Evolutionary conservation across 2,888 invertebrate species (phyloP).

Genomic region (Neoscelio sp.): DNA sequence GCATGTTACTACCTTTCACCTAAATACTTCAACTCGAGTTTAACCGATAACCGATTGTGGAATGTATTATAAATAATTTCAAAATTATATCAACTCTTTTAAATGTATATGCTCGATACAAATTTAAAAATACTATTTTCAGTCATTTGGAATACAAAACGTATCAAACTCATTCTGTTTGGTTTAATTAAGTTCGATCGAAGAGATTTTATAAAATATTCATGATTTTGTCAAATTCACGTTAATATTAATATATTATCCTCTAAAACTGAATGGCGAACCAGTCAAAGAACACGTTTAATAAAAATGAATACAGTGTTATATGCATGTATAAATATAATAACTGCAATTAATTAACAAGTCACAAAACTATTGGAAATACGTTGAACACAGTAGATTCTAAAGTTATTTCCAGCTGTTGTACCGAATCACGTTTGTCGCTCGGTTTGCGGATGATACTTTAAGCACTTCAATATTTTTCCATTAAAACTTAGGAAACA

Average conservation of each 20-base stretch:
- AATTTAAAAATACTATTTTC: background rate
- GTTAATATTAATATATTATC: background rate
- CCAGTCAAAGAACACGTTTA: conserved; percentile 6
- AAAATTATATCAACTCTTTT: conserved; percentile 12
- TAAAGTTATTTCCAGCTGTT: conserved; percentile 23
- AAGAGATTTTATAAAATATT: conserved; percentile 14
- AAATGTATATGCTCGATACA: background rate
- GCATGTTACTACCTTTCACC: conserved; percentile 44
- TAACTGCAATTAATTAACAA: conserved; percentile 7
- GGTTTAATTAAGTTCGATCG: conserved; percentile 2
- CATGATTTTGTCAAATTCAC: conserved; percentile 23
- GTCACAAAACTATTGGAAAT: background rate
- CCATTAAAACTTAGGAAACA: conserved; percentile 22
- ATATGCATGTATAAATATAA: background rate
- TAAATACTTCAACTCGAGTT: conserved; percentile 35
- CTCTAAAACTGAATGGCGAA: background rate
- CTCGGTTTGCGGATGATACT: conserved; percentile 17
- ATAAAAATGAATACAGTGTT: background rate
- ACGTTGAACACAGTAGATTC: conserved; percentile 4
- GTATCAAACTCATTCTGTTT: background rate
- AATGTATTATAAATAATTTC: conserved; percentile 43
- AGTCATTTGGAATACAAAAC: too few species aligned
- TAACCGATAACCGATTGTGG: conserved; percentile 44
- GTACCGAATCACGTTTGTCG: conserved; percentile 28
- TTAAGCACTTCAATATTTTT: conserved; percentile 24